phyloP scores from a whole-genome alignment of 1,140 invertebrate genomes.

The Triops cancriformis region DNA sequence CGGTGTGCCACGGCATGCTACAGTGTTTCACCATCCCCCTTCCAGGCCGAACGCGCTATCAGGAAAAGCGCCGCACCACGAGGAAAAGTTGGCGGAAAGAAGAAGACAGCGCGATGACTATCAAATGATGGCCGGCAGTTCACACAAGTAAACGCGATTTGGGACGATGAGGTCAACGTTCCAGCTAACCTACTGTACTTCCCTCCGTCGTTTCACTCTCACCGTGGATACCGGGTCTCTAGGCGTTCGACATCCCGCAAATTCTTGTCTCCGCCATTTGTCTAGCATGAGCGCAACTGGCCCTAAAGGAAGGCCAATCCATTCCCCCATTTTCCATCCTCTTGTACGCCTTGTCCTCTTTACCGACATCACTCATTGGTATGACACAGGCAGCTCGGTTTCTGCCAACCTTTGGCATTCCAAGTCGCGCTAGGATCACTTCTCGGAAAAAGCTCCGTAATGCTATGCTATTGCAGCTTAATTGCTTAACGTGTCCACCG shows the following conservation, averaged over 20 bases:
- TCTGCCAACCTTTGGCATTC: too few species aligned
- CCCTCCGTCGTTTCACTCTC: neutral
- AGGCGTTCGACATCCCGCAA: neutral
- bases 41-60: neutral
- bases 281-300: too few species aligned
- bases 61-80: neutral
- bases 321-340: too few species aligned
- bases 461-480: neutral
- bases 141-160: neutral
- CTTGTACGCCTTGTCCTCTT: too few species aligned
- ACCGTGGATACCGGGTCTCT: neutral
- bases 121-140: neutral
- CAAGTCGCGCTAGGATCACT: neutral
- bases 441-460: neutral
- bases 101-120: constrained; percentile 3
- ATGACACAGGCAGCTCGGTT: too few species aligned
- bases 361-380: too few species aligned
- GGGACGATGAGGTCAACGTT: neutral
- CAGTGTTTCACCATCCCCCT: neutral
- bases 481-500: neutral
- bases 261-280: neutral
- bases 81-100: neutral
- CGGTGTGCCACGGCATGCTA: neutral
- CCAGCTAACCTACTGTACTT: neutral
- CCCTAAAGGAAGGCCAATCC: too few species aligned